Conservation (phyloP, 2,113 vertebrate species). For the Aviceda subcristata region DNA sequence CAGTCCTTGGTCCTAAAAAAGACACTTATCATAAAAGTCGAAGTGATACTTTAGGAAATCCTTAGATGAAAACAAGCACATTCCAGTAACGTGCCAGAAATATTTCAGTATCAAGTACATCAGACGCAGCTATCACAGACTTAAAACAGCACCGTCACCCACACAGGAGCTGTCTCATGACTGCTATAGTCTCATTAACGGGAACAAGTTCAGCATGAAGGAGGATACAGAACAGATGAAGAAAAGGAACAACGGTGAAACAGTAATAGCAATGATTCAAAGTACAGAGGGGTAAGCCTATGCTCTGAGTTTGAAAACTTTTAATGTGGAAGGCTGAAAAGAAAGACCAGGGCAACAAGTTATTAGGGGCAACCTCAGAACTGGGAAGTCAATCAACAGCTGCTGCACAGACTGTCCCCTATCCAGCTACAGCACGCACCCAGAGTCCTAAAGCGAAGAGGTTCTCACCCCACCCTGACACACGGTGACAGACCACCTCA, state of each 20-base stretch:
- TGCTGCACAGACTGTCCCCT: neutral
- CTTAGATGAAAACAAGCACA: neutral
- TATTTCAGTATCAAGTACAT: neutral
- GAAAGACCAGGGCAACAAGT: neutral
- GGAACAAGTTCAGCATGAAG: accelerated
- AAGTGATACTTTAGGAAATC: neutral
- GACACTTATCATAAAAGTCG: neutral
- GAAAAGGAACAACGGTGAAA: neutral
- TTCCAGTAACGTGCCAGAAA: neutral
- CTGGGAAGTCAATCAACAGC: neutral
- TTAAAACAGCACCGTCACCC: neutral
- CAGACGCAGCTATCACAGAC: neutral
- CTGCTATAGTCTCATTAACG: neutral
- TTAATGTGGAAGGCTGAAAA: neutral
- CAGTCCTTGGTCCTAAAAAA: neutral
- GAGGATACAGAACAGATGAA: neutral
- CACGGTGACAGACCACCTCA: accelerated
- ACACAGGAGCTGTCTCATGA: neutral
- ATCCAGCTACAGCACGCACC: accelerated
- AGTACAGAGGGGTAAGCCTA: neutral
- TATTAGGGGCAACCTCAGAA: neutral
- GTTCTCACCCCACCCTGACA: neutral
- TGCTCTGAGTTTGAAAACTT: neutral
- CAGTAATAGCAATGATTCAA: neutral
- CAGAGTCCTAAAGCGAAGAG: accelerated